Conservation (phyloP, 2,113 vertebrate genomes). For the Erythrocercus mccallii region DNA sequence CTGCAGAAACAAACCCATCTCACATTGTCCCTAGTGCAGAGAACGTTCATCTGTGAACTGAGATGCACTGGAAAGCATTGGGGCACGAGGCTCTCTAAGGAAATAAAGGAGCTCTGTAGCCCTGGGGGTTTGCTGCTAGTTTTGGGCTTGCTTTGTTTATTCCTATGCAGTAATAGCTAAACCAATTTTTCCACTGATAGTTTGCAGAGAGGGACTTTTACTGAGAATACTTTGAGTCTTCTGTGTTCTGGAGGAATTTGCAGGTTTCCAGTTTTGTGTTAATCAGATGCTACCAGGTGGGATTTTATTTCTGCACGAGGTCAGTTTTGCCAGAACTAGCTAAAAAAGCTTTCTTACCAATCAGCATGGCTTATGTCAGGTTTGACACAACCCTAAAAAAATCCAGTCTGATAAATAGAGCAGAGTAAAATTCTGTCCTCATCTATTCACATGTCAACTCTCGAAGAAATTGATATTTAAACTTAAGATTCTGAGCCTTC, state of each 20-base stretch:
- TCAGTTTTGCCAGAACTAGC: neutral
- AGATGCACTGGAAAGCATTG: neutral
- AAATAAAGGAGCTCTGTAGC: neutral
- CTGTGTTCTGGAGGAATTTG: neutral
- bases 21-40: neutral
- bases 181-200: neutral
- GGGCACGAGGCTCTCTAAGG: neutral
- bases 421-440: neutral
- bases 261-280: neutral
- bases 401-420: neutral
- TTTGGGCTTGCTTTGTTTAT: neutral
- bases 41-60: neutral
- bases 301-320: neutral
- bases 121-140: neutral
- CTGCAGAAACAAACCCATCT: neutral
- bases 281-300: neutral
- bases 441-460: neutral
- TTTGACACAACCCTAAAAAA: neutral
- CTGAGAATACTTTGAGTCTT: neutral
- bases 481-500: neutral
- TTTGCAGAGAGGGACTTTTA: neutral
- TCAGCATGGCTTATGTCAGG: neutral
- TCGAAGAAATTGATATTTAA: neutral
- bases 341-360: neutral
- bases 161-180: neutral